Conservation (phyloP, 2,113 vertebrate species). For the Microtus richardsoni region DNA sequence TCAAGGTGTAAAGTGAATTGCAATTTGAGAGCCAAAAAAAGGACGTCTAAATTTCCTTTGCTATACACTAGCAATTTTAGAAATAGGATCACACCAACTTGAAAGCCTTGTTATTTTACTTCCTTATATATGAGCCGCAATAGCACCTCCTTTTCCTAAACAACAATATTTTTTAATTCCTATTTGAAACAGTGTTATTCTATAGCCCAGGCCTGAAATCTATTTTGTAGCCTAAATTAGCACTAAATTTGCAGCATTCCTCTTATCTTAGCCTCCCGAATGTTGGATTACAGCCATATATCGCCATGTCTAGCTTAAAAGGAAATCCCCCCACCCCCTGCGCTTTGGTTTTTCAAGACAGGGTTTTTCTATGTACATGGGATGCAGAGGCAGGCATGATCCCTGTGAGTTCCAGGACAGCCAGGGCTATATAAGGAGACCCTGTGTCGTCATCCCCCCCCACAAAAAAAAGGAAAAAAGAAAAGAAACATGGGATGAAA, state of each 20-base stretch:
- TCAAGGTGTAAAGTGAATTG: conserved; percentile 38
- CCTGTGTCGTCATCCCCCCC: too few relatives aligned
- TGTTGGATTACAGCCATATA: neutral
- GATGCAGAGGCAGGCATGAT: neutral
- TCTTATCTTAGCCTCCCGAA: neutral
- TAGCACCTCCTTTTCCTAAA: conserved; percentile 20
- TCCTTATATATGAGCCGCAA: neutral
- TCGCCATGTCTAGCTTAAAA: neutral
- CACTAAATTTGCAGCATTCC: neutral
- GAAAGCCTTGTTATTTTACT: conserved; percentile 19
- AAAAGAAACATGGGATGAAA: too few relatives aligned
- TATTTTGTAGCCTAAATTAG: neutral
- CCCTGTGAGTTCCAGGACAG: neutral
- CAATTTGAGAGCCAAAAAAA: neutral
- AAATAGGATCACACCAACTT: neutral
- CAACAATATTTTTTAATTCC: neutral
- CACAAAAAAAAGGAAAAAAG: neutral
- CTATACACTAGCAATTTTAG: neutral
- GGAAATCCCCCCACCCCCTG: neutral
- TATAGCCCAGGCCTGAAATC: neutral
- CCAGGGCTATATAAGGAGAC: neutral
- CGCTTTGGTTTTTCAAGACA: neutral
- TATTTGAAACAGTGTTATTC: neutral
- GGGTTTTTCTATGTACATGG: neutral
- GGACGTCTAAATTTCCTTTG: neutral